Evolutionary conservation across 2,797 vertebrate genomes (phyloP).

Genomic region (Channallabes apus): DNA sequence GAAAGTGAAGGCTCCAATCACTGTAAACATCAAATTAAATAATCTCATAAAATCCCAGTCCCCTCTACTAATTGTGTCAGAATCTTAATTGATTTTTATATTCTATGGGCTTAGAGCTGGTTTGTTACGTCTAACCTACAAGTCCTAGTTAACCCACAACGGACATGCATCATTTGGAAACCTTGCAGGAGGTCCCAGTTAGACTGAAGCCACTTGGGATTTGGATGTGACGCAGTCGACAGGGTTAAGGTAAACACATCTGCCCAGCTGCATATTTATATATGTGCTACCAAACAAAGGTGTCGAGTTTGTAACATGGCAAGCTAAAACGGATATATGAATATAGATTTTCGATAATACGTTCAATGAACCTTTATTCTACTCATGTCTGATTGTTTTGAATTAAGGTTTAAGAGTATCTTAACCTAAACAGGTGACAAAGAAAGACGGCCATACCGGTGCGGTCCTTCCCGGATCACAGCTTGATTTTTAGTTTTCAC

Average conservation of each 20-base stretch:
- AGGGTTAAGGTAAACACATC: conserved; percentile 12
- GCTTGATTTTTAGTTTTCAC: conserved; percentile 44
- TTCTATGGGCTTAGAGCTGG: background rate
- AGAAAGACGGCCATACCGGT: conserved; percentile 48
- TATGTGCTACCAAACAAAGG: background rate
- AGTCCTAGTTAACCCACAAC: background rate
- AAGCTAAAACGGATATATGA: background rate
- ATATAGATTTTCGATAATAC: background rate
- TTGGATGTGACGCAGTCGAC: conserved; percentile 20
- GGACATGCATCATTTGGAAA: conserved; percentile 24
- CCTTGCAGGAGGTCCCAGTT: conserved; percentile 38
- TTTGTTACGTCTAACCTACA: conserved; percentile 8
- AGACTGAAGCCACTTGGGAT: conserved; percentile 6
- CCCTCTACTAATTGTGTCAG: background rate
- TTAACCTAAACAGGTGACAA: conserved; percentile 34
- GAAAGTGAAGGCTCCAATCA: background rate
- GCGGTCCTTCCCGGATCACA: conserved; percentile 32
- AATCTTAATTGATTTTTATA: conserved; percentile 10
- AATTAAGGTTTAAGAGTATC: conserved; percentile 16
- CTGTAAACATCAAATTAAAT: background rate
- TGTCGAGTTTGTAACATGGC: background rate
- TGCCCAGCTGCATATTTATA: background rate
- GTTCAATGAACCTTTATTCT: background rate
- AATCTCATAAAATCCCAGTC: background rate
- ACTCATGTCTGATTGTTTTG: background rate